Conservation (phyloP, 2,113 vertebrate genomes). For the Halcyon senegalensis region DNA sequence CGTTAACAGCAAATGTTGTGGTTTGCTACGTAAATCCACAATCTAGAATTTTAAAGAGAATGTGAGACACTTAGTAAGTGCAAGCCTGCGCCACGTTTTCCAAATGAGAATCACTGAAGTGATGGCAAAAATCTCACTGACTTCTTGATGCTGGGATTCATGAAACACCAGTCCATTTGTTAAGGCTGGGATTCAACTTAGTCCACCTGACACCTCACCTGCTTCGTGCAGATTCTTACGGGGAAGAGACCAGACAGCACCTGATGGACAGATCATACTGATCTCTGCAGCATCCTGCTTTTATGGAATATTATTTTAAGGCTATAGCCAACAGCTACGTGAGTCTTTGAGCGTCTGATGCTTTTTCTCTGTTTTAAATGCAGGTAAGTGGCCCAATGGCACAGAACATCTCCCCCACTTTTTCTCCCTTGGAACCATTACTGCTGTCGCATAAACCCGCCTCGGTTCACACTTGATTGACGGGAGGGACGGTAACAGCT, state of each 20-base stretch:
- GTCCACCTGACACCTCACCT: neutral
- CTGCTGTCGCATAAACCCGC: constrained; percentile 16
- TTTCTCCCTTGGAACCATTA: constrained; percentile 24
- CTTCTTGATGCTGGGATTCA: neutral
- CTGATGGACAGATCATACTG: neutral
- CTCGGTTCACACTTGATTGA: constrained; percentile 42
- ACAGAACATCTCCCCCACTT: neutral
- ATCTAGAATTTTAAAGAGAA: neutral
- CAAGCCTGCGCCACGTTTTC: neutral
- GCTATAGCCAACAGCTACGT: neutral
- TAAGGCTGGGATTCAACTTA: neutral
- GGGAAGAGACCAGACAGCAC: neutral
- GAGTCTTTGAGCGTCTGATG: neutral
- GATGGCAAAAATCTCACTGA: neutral
- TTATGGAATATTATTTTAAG: neutral
- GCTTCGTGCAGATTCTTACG: neutral
- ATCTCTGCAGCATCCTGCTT: neutral
- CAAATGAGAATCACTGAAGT: accelerated
- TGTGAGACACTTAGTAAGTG: neutral
- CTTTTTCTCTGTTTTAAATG: neutral
- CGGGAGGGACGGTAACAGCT: constrained; percentile 25
- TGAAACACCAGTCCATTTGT: neutral
- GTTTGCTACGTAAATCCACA: neutral
- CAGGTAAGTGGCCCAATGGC: neutral
- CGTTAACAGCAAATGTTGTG: neutral